Percentiles rank a stretch among this genome's conserved stretches.
Evolutionary conservation across 1,140 invertebrate genomes (phyloP).

Genomic region (Bombyx mandarina): DNA sequence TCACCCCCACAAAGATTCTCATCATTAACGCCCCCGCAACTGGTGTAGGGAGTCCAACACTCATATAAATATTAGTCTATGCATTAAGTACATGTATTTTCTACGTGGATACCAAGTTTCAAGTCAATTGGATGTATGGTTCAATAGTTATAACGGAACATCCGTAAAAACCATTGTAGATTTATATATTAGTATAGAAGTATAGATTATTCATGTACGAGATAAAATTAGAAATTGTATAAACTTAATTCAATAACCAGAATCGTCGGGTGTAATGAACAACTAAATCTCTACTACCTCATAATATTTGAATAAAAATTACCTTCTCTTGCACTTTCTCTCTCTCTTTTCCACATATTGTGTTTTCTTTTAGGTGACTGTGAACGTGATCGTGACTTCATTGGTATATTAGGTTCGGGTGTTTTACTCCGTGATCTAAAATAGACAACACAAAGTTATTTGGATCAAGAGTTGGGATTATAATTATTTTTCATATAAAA

Average conservation of each 20-base stretch:
- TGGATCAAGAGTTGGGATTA: background rate
- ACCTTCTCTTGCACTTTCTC: conserved; percentile 36
- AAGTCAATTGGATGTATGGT: no score
- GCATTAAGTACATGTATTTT: no score
- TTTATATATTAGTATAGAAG: background rate
- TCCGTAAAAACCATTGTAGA: background rate
- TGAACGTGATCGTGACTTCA: conserved; percentile 73
- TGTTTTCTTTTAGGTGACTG: conserved; percentile 55
- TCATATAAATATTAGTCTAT: no score
- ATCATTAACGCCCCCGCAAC: no score
- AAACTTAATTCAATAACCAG: background rate
- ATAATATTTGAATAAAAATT: conserved; percentile 12
- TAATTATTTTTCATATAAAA: background rate
- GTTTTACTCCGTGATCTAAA: conserved; percentile 72
- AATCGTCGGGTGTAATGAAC: background rate
- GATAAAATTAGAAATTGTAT: background rate
- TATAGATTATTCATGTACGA: background rate
- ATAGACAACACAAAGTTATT: background rate
- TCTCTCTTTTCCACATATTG: conserved; percentile 45
- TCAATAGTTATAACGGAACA: no score
- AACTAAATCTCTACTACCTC: background rate
- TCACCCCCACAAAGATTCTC: no score
- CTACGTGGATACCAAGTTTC: no score
- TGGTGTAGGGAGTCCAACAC: no score
- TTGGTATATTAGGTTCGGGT: conserved; percentile 68